A percentile compares a stretch with the other conserved stretches of the same genome.
Conservation (phyloP, 2,888 invertebrate genomes). For the Drosophila yooni region DNA sequence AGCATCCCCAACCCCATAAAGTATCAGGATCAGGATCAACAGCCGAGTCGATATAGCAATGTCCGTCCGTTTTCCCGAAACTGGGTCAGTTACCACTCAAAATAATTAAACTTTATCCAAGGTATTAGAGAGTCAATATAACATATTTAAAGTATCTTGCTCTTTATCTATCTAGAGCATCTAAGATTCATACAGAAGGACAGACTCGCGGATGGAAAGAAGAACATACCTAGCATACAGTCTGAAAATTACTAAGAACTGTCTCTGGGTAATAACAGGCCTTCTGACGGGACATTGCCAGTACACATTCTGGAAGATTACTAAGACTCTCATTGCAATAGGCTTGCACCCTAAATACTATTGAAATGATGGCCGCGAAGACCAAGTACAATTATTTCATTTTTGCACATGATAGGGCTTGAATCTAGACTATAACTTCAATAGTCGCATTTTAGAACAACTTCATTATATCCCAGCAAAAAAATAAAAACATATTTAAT, state of each 20-base stretch:
- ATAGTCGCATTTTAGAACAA: neutral
- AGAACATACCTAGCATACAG: neutral
- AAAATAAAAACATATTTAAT: neutral
- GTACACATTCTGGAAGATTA: neutral
- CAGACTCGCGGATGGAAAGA: neutral
- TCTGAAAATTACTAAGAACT: neutral
- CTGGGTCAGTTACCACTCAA: neutral
- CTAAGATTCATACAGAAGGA: neutral
- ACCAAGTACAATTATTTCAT: neutral
- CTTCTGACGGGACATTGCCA: neutral
- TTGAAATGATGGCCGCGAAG: neutral
- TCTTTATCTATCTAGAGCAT: neutral
- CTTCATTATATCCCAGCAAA: neutral
- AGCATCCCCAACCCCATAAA: too few relatives aligned
- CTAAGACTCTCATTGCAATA: neutral
- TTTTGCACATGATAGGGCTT: neutral
- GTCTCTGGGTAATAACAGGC: neutral
- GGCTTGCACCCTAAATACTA: neutral
- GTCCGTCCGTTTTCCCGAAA: too few relatives aligned
- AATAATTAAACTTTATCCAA: neutral
- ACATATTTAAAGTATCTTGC: neutral
- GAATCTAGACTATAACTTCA: neutral
- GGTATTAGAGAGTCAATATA: neutral
- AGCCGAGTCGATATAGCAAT: too few relatives aligned
- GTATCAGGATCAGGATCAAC: too few relatives aligned